Evolutionary conservation across 1,140 invertebrate species (phyloP).

Genomic region (Papilio glaucus): DNA sequence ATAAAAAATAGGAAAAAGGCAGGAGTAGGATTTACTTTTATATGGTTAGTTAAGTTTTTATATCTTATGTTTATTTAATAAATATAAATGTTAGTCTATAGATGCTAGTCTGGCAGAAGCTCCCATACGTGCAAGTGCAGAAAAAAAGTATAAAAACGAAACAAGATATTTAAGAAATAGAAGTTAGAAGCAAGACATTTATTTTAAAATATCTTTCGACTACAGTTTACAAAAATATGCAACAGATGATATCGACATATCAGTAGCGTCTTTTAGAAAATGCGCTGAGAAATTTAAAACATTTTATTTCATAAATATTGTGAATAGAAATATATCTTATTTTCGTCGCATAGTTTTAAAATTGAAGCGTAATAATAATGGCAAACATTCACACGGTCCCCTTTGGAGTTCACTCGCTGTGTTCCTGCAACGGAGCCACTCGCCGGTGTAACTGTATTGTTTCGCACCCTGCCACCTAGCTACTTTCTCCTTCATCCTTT

Average conservation of each 20-base stretch:
- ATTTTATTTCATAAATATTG: background rate
- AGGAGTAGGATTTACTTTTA: too few species aligned
- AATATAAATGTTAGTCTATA: too few species aligned
- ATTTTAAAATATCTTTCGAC: background rate
- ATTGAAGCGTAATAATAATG: too few species aligned
- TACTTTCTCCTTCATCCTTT: slow-evolving; percentile 2
- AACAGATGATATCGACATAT: background rate
- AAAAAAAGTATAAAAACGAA: too few species aligned
- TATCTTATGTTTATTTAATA: too few species aligned
- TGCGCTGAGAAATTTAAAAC: background rate
- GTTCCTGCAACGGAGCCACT: background rate
- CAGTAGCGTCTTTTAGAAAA: background rate
- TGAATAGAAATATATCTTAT: background rate
- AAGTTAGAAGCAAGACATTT: background rate
- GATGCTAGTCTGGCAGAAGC: too few species aligned
- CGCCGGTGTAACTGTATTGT: background rate
- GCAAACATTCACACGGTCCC: background rate
- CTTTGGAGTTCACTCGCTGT: slow-evolving; percentile 3
- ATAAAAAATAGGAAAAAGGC: too few species aligned
- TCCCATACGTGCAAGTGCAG: too few species aligned
- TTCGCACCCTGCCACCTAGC: background rate
- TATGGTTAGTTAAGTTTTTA: too few species aligned
- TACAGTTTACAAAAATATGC: background rate
- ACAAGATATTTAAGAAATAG: background rate
- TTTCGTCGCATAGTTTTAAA: background rate